A percentile compares a stretch with the other conserved stretches of the same genome.
Conservation (phyloP, 2,888 invertebrate species). For the Eupeodes luniger region DNA sequence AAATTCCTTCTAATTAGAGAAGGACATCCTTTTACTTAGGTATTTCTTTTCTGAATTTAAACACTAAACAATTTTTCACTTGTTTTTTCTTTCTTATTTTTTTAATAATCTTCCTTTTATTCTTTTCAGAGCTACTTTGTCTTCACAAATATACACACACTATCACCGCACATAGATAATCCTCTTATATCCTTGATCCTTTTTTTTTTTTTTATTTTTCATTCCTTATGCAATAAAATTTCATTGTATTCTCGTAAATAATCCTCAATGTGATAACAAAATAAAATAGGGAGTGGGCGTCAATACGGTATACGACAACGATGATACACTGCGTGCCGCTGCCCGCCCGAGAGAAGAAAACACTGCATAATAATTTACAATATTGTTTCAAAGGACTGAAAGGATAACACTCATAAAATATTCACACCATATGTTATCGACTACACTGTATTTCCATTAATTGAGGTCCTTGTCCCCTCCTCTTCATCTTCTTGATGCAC, state of each 20-base stretch:
- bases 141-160: slow-evolving; percentile 49
- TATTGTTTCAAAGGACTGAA: slow-evolving; percentile 61
- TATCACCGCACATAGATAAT: slow-evolving; percentile 55
- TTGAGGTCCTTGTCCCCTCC: slow-evolving; percentile 26
- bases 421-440: slow-evolving; percentile 74
- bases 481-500: slow-evolving; percentile 2
- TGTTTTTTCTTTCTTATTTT: slow-evolving; percentile 33
- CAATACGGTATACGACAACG: neutral
- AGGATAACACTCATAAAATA: slow-evolving; percentile 70
- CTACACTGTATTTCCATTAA: slow-evolving; percentile 64
- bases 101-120: neutral
- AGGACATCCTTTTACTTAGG: neutral
- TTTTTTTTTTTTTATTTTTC: slow-evolving; percentile 30
- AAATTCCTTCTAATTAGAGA: slow-evolving; percentile 47
- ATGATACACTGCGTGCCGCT: too few relatives aligned
- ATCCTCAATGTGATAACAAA: slow-evolving; percentile 49
- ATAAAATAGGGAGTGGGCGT: slow-evolving; percentile 43
- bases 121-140: slow-evolving; percentile 36
- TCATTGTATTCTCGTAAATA: slow-evolving; percentile 64
- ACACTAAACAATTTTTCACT: slow-evolving; percentile 46
- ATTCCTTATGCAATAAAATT: slow-evolving; percentile 51
- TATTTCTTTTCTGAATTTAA: slow-evolving; percentile 17
- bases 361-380: slow-evolving; percentile 68
- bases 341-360: slow-evolving; percentile 23
- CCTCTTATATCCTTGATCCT: slow-evolving; percentile 54